Evolutionary conservation across 2,888 invertebrate species (phyloP).

Genomic region (Emesis russula): DNA sequence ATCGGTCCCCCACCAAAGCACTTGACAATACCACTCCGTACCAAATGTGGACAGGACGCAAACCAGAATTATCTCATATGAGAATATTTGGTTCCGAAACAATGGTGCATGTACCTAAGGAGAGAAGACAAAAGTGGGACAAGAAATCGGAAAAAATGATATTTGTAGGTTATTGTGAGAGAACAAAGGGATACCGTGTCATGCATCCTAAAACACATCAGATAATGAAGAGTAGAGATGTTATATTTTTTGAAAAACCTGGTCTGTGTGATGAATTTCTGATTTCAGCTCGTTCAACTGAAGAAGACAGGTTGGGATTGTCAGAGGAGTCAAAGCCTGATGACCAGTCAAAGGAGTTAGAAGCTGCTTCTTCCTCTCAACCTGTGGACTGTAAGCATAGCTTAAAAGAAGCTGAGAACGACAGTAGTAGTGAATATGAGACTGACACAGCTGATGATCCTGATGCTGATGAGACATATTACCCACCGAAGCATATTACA

Average conservation of each 20-base stretch:
- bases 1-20: slow-evolving; percentile 1
- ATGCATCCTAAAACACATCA: slow-evolving; percentile 6
- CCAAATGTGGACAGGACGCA: slow-evolving; percentile 10
- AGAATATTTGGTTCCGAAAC: slow-evolving; percentile 28
- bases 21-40: neutral
- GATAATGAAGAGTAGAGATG: slow-evolving; percentile 25
- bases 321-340: too few relatives aligned
- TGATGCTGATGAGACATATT: too few relatives aligned
- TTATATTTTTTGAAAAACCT: slow-evolving; percentile 18
- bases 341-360: too few relatives aligned
- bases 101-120: slow-evolving; percentile 30
- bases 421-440: slow-evolving; percentile 25
- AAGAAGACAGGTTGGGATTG: too few relatives aligned
- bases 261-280: too few relatives aligned
- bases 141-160: too few relatives aligned
- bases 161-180: slow-evolving; percentile 19
- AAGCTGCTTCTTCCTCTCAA: too few relatives aligned
- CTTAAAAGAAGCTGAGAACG: neutral
- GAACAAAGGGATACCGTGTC: neutral
- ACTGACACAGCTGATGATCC: neutral
- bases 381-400: too few relatives aligned
- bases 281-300: too few relatives aligned
- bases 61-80: neutral
- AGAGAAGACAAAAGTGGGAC: neutral
- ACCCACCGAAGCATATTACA: too few relatives aligned